Percentiles rank a stretch among this genome's conserved stretches.
These are phyloP conservation scores for Zelleria hepariella DNA, from an alignment of 2,888 invertebrate species.

Conservation along the genomic window DNA sequence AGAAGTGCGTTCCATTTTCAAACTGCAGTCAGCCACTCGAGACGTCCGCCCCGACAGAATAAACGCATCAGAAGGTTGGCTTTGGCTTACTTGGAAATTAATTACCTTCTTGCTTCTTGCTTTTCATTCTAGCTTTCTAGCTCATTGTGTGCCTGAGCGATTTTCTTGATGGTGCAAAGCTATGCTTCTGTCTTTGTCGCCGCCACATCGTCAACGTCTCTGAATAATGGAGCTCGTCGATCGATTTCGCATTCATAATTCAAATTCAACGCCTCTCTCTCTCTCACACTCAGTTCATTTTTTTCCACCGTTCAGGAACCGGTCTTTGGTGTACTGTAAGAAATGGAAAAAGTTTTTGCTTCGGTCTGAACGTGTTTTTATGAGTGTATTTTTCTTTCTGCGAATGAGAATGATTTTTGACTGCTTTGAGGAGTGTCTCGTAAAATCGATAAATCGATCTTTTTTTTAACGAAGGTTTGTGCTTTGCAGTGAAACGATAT, in stretches of 20 bases:
- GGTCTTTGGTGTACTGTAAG: not conserved
- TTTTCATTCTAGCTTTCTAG: no score
- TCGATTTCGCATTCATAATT: slow-evolving; percentile 12
- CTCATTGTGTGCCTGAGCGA: no score
- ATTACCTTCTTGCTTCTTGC: not conserved
- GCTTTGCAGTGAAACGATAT: no score
- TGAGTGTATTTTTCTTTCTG: not conserved
- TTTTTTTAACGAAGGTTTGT: no score
- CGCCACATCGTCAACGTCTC: slow-evolving; percentile 10
- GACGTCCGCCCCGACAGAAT: not conserved
- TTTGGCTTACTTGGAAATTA: not conserved
- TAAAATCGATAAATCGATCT: no score
- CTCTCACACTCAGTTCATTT: not conserved
- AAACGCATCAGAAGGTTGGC: not conserved
- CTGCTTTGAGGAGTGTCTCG: no score
- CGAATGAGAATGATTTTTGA: not conserved
- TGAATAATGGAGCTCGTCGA: slow-evolving; percentile 13
- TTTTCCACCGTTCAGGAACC: not conserved
- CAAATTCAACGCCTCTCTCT: not conserved
- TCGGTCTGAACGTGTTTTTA: not conserved
- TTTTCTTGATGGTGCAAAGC: not conserved
- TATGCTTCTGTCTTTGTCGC: not conserved
- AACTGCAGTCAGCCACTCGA: not conserved
- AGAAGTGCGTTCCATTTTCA: not conserved
- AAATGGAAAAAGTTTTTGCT: not conserved